Conservation (phyloP, 2,797 vertebrate genomes). For the Alca torda region DNA sequence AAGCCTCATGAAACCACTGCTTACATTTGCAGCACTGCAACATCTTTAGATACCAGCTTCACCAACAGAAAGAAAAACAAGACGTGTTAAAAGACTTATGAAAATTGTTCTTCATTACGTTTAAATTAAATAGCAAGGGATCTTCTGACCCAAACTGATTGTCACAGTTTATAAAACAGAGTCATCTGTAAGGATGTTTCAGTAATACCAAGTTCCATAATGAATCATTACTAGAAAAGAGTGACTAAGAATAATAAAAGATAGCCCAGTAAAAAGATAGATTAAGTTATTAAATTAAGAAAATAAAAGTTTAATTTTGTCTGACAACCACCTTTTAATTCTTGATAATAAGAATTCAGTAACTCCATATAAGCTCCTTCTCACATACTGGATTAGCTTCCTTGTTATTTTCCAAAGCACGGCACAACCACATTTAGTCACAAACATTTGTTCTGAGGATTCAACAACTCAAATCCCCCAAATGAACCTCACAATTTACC, state of each 20-base stretch:
- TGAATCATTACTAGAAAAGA: neutral
- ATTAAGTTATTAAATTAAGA: neutral
- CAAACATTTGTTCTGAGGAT: neutral
- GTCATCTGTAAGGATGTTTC: neutral
- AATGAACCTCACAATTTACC: neutral
- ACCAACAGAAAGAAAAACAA: slow-evolving; percentile 44
- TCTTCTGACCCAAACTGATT: neutral
- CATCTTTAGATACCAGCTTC: slow-evolving; percentile 99
- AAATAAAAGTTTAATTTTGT: neutral
- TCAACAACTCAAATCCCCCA: neutral
- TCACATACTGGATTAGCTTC: neutral
- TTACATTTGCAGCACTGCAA: slow-evolving; percentile 96
- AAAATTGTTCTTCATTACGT: neutral
- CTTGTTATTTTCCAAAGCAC: neutral
- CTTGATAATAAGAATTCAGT: neutral
- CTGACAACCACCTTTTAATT: neutral
- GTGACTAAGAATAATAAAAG: neutral
- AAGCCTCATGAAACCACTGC: slow-evolving; percentile 99
- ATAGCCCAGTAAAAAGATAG: neutral
- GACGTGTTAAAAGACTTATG: neutral
- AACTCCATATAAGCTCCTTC: neutral
- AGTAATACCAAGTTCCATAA: neutral
- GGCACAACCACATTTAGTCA: neutral
- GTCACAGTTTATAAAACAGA: neutral
- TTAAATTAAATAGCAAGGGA: neutral